Conservation (phyloP, 1,140 invertebrate species). For the Philopotamus ludificatus region DNA sequence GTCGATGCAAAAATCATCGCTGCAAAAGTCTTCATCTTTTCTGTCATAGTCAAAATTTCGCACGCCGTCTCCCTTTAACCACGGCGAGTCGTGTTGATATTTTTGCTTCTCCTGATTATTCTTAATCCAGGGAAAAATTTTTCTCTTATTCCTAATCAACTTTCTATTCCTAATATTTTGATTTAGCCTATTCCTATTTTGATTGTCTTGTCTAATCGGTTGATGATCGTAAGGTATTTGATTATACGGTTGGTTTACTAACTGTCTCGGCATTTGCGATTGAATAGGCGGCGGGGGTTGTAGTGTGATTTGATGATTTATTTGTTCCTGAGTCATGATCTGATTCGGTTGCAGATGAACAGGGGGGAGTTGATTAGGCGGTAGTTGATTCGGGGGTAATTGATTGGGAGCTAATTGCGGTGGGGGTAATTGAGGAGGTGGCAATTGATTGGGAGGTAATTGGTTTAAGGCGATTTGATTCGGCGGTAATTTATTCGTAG, state of each 20-base stretch:
- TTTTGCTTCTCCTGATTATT: slow-evolving; percentile 29
- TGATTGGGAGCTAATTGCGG: slow-evolving; percentile 10
- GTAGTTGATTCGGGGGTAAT: slow-evolving; percentile 17
- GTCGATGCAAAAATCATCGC: slow-evolving; percentile 29
- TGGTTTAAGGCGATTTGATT: slow-evolving; percentile 11
- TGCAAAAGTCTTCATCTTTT: slow-evolving; percentile 32
- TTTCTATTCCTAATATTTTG: slow-evolving; percentile 30
- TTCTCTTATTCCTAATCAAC: slow-evolving; percentile 16
- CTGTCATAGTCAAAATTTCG: slow-evolving; percentile 34
- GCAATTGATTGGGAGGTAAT: slow-evolving; percentile 3
- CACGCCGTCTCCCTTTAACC: slow-evolving; percentile 30
- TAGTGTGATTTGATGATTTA: slow-evolving; percentile 22
- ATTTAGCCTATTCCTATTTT: slow-evolving; percentile 21
- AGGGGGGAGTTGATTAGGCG: slow-evolving; percentile 18
- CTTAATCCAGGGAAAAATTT: slow-evolving; percentile 35
- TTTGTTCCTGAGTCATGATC: slow-evolving; percentile 9
- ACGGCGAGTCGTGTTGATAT: slow-evolving; percentile 21
- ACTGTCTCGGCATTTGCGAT: slow-evolving; percentile 4
- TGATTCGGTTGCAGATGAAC: slow-evolving; percentile 7
- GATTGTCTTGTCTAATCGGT: slow-evolving; percentile 26
- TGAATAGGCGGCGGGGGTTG: background rate
- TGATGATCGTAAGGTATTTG: slow-evolving; percentile 20
- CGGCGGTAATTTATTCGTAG: slow-evolving; percentile 19
- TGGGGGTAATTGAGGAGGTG: slow-evolving; percentile 1
- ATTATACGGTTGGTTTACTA: slow-evolving; percentile 13